Evolutionary conservation across 2,888 invertebrate species (phyloP).

Genomic region (Pyrgus malvae): DNA sequence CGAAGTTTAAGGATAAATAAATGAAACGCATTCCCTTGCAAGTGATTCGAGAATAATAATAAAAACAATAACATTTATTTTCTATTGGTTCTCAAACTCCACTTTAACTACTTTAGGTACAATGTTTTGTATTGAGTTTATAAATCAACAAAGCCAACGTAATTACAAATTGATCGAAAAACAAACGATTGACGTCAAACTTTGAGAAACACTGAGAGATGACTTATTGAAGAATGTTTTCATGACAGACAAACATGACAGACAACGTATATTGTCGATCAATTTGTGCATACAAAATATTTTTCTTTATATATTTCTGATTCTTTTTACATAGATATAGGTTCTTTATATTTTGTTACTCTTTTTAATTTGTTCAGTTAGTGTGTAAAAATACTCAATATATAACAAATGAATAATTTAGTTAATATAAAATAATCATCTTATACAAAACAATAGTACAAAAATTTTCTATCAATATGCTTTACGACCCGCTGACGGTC

Average conservation of each 20-base stretch:
- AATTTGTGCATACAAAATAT: conserved; percentile 63
- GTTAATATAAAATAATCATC: conserved; percentile 71
- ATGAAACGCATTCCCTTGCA: conserved; percentile 75
- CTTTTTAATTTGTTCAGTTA: conserved; percentile 73
- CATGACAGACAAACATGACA: no score
- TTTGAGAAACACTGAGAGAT: conserved; percentile 9
- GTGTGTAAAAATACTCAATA: conserved; percentile 80
- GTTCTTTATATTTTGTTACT: conserved; percentile 61
- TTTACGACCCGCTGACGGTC: conserved; percentile 21
- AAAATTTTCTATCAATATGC: conserved; percentile 47
- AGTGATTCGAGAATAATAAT: conserved; percentile 81
- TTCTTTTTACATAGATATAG: conserved; percentile 64
- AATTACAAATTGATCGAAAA: conserved; percentile 50
- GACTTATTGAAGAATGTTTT: no score
- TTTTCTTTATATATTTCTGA: conserved; percentile 63
- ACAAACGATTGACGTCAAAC: conserved; percentile 6
- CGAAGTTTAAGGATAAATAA: conserved; percentile 36
- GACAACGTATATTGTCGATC: conserved; percentile 43
- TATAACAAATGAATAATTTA: conserved; percentile 74
- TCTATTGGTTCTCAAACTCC: conserved; percentile 77
- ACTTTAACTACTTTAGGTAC: conserved; percentile 74
- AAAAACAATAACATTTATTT: conserved; percentile 80
- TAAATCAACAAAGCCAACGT: conserved; percentile 73
- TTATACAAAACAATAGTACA: conserved; percentile 73
- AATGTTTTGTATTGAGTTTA: conserved; percentile 72